Base-by-base conservation (phyloP, 2,797 vertebrate species). In the Enteromius viviparus region DNA sequence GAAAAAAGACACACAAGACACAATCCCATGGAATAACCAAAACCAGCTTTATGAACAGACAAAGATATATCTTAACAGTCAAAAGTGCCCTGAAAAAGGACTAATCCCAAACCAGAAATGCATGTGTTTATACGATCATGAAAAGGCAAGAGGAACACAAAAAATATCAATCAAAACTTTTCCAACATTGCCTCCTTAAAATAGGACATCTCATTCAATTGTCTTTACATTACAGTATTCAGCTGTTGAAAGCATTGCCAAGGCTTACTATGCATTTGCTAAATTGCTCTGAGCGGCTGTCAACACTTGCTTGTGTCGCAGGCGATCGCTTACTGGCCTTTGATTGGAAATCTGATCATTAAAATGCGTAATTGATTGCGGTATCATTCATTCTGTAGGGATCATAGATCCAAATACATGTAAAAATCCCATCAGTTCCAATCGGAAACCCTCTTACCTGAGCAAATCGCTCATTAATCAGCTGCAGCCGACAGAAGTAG, bases 381-480 rank as follows among this genome's bases (percentile, higher is more conserved):
- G 74, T 6, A 42, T 60, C 34, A 17, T 40, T 68, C 12, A 42
- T 40, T 58, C 26, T 72, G 17, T 53, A 74, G 49, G 34, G 29
- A 23, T 15, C 40, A 19, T 12, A 77, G 34, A 23, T 76, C 51
- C 45, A 77, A 64, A 37, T 42, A 17, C 37, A 53, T 37, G 71
- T 26, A 51, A 47, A 42, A 49, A 23, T 51, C 15, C 34, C 21
- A 78, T 66, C 60, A 10, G 21, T 68, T 42, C 34, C 47, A 74
- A 45, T 51, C n/a, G n/a, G 26, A 62, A 45, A 40, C 45, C 66
- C 55, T 37, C 71, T 29, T 60, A 69, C 40, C 23, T 81, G 23
- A 69, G 51, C 53, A 37, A 51, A 82, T 81, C 29, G 6, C 65
- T 84, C 70, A 89, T 86, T 82, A 79, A 79, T 87, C 80, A 86